These are phyloP conservation scores for Hipparchia semele DNA, from an alignment of 2,888 invertebrate species.

Conservation along the genomic window DNA sequence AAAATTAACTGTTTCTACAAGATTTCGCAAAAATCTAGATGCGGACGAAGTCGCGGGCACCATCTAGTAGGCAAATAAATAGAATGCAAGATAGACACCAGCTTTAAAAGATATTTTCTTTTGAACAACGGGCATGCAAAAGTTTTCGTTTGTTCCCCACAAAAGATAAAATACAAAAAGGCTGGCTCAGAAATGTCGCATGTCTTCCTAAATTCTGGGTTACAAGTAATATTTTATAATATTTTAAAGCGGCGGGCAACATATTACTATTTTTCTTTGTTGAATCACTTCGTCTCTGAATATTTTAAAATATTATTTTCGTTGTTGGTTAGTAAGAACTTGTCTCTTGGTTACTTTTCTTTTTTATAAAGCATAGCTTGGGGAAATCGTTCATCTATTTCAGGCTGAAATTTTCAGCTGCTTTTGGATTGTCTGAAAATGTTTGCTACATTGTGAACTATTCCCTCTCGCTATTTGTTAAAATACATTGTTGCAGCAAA, in stretches of 20 bases:
- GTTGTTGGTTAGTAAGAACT: constrained; percentile 3
- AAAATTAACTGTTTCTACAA: neutral
- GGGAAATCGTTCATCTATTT: neutral
- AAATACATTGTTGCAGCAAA: too few species aligned
- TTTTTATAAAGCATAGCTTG: neutral
- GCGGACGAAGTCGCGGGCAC: neutral
- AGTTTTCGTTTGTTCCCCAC: constrained; percentile 19
- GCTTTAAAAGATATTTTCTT: constrained; percentile 19
- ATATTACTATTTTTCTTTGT: constrained; percentile 17
- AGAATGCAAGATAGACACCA: constrained; percentile 6
- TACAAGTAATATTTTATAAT: constrained; percentile 26
- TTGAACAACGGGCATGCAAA: constrained; percentile 22
- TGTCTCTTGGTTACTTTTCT: neutral
- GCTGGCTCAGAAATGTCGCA: constrained; percentile 18
- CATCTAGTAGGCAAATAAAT: neutral
- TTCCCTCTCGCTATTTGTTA: too few species aligned
- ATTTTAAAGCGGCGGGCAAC: constrained; percentile 17
- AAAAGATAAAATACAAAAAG: constrained; percentile 23
- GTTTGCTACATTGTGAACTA: too few species aligned
- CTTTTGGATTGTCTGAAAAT: too few species aligned
- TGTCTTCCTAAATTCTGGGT: constrained; percentile 27
- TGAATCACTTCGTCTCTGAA: constrained; percentile 12
- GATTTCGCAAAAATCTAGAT: neutral
- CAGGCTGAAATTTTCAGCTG: too few species aligned
- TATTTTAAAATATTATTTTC: constrained; percentile 1